A percentile compares a stretch with the other conserved stretches of the same genome.
These are phyloP conservation scores for Halyomorpha halys DNA, from an alignment of 1,140 invertebrate species.

Conservation along the genomic window DNA sequence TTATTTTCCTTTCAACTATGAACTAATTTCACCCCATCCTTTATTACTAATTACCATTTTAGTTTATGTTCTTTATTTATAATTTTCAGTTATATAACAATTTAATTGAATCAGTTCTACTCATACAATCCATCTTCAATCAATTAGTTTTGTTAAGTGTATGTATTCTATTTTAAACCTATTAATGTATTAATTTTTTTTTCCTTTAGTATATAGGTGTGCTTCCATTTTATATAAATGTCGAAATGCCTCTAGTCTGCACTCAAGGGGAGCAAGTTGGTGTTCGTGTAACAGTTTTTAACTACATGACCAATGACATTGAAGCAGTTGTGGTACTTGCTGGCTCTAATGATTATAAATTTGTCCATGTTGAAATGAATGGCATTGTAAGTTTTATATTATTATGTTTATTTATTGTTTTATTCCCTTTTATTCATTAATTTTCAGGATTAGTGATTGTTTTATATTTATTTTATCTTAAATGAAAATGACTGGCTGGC, in stretches of 20 bases:
- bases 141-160: not conserved
- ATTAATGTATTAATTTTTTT: conserved; percentile 2
- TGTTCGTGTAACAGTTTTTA: conserved; percentile 84
- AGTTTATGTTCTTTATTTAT: no score
- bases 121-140: not conserved
- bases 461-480: no score
- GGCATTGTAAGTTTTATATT: conserved; percentile 54
- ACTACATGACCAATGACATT: conserved; percentile 75
- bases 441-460: no score
- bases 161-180: not conserved
- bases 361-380: conserved; percentile 85
- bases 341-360: conserved; percentile 82
- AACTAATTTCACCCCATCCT: no score
- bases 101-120: no score
- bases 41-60: no score
- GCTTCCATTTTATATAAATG: conserved; percentile 86
- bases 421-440: not conserved
- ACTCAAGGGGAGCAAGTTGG: conserved; percentile 89
- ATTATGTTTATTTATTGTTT: not conserved
- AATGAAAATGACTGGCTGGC: no score
- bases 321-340: conserved; percentile 76
- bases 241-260: conserved; percentile 77
- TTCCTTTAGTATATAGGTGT: conserved; percentile 60
- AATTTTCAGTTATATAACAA: no score
- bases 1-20: no score